A percentile compares a stretch with the other conserved stretches of the same genome.
phyloP scores from a whole-genome alignment of 2,113 vertebrate species.

The Melanocharis versteri region DNA sequence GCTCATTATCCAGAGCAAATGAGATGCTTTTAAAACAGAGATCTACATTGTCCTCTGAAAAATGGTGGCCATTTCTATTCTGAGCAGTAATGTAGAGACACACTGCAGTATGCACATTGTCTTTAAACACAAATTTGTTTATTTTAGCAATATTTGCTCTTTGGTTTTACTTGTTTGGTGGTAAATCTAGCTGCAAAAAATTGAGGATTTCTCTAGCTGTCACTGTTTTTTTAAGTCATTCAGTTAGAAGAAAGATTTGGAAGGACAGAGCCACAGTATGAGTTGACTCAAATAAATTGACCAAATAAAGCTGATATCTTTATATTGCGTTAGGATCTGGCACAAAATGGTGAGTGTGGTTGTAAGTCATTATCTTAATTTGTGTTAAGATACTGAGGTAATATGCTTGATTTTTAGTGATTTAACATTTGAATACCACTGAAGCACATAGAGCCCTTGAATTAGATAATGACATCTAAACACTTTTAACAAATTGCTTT shows the following conservation, averaged over 20 bases:
- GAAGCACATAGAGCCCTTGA: neutral
- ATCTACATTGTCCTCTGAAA: neutral
- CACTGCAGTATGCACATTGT: neutral
- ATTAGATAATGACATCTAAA: neutral
- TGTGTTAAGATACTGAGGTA: neutral
- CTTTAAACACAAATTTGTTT: neutral
- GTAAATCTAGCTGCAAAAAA: neutral
- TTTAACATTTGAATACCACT: neutral
- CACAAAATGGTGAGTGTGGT: neutral
- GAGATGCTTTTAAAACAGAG: neutral
- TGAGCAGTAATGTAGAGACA: neutral
- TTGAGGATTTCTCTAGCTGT: neutral
- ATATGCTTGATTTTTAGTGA: neutral
- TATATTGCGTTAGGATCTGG: neutral
- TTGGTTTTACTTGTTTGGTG: neutral
- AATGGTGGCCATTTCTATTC: neutral
- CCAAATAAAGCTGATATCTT: neutral
- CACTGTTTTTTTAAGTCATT: neutral
- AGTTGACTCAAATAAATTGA: neutral
- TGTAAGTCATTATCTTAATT: neutral
- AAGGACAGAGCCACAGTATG: neutral
- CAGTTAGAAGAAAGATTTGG: neutral
- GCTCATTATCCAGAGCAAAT: neutral
- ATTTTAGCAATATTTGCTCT: neutral
- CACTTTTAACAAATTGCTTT: neutral